A percentile compares a stretch with the other conserved stretches of the same genome.
phyloP scores from a whole-genome alignment of 1,140 invertebrate species.

The Dreissena rostriformis region DNA sequence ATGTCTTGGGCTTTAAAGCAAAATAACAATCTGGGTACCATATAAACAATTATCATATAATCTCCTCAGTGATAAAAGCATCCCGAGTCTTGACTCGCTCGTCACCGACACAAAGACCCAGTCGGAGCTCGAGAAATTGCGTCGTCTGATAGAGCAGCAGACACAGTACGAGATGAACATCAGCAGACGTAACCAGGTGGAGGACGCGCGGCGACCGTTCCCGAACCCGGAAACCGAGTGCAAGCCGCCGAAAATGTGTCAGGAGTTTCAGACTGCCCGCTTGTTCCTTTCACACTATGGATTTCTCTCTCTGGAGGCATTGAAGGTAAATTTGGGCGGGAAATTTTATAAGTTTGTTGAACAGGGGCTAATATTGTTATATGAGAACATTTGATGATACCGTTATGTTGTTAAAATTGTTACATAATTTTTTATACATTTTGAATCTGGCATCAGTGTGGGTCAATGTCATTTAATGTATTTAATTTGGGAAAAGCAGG shows the following conservation, averaged over 20 bases:
- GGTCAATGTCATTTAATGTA: no score
- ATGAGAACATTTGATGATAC: no score
- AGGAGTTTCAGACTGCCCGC: conserved; percentile 96
- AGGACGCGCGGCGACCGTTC: conserved; percentile 67
- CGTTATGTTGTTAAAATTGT: no score
- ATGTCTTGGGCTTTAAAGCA: no score
- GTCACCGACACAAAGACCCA: conserved; percentile 81
- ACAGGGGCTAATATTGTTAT: no score
- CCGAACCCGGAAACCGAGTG: conserved; percentile 86
- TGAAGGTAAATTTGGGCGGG: conserved; percentile 79
- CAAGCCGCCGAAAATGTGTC: conserved; percentile 85
- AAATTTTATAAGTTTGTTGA: no score
- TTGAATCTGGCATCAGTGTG: no score
- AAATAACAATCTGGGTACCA: no score
- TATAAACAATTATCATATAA: background rate
- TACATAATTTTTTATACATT: no score
- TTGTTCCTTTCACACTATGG: conserved; percentile 97
- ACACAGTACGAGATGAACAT: conserved; percentile 72
- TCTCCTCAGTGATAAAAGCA: conserved; percentile 87
- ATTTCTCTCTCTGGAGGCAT: conserved; percentile 90
- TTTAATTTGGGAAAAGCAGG: no score
- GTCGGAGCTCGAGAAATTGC: conserved; percentile 83
- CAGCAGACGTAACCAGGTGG: conserved; percentile 59
- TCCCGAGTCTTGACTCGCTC: conserved; percentile 90
- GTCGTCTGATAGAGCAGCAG: conserved; percentile 72